Evolutionary conservation across 2,113 vertebrate genomes (phyloP).

Genomic region (Pygoscelis adeliae): DNA sequence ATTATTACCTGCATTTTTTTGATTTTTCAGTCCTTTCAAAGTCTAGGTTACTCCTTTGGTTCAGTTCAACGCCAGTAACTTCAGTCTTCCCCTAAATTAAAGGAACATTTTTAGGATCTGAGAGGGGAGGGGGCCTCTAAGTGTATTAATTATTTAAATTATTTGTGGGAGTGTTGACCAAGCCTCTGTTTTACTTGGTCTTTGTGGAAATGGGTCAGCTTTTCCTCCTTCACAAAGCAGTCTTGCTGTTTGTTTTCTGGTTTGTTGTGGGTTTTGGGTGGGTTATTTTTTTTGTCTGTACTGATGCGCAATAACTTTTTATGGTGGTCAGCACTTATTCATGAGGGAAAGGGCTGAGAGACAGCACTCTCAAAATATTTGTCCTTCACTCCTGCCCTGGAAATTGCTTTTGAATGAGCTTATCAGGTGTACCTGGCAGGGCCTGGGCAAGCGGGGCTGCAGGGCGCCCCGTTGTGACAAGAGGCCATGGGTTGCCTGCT

Average conservation of each 20-base stretch:
- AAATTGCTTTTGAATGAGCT: neutral
- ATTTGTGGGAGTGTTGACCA: neutral
- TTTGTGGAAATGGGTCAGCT: neutral
- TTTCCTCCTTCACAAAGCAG: neutral
- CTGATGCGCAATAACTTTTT: neutral
- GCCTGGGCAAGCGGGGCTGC: neutral
- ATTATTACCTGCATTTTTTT: neutral
- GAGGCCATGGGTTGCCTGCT: neutral
- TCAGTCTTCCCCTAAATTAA: neutral
- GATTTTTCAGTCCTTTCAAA: neutral
- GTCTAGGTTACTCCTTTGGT: neutral
- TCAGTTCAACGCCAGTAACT: neutral
- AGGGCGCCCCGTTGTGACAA: neutral
- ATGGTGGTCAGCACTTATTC: neutral
- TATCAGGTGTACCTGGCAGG: neutral
- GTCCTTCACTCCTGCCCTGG: neutral
- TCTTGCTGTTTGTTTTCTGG: neutral
- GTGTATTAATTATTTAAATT: neutral
- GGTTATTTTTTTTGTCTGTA: neutral
- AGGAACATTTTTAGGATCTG: neutral
- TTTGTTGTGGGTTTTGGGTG: rapidly evolving
- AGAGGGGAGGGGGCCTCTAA: neutral
- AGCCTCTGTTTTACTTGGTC: neutral
- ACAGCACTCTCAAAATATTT: neutral
- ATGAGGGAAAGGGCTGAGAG: neutral